Base-by-base conservation (phyloP, 2,888 invertebrate species). In the Plusia festucae region DNA sequence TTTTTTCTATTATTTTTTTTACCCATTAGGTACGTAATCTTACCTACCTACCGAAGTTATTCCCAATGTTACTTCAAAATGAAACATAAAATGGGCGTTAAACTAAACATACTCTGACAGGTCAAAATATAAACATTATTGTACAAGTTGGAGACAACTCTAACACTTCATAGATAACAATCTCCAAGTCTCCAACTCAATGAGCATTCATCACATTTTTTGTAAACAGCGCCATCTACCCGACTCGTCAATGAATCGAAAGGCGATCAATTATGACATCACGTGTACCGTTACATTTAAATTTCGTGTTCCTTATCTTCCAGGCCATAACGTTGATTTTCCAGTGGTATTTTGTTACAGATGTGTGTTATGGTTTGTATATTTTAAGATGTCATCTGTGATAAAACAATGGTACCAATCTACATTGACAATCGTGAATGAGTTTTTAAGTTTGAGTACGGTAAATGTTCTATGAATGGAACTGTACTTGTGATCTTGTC, bases 161-260 rank as follows among this genome's bases (percentile, higher is more conserved):
- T 81, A 78, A 76, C 76, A 78, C 78, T 78, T 76, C 53, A 44
- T 53, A 68, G 79, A 80, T 79, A 78, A 83, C 63, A 63, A 82
- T 73, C 75, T 27, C 8, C 9, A 30, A 7, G 62, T 77, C 74
- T 76, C 65, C 71, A 58, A 60, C 66, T 83, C 84, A 82, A 73
- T 84, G 81, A 81, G 76, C 84, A 83, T 83, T 83, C 76, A 82
- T 82, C 81, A 76, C 76, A 69, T 76, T 78, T 79, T 75, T 79
- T 80, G 73, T 73, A 55, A 60, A 32, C 74, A 77, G 63, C 74
- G 73, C 81, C 75, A 77, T 84, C 78, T 82, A 82, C 81, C 80
- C 75, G 65, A 58, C 68, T 68, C 68, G 65, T 73, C 76, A 75
- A 72, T 78, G 79, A 82, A 80, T 65, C 77, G 69, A 70, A 73